Evolutionary conservation across 2,797 vertebrate genomes (phyloP).

Genomic region (Halcyon leucocephala): DNA sequence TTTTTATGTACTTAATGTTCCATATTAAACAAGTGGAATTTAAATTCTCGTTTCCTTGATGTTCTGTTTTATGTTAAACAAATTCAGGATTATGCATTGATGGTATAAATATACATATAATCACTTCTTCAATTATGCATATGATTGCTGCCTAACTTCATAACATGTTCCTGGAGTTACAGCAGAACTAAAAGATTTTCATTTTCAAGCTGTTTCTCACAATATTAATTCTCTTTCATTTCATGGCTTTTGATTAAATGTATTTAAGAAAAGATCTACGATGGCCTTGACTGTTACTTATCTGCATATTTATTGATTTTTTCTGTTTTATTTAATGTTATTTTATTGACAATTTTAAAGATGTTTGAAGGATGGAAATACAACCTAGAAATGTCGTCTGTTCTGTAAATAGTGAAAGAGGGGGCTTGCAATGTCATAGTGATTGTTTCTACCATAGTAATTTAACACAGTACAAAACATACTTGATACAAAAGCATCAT

Average conservation of each 20-base stretch:
- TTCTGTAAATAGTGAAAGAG: slow-evolving; percentile 8
- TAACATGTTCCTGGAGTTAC: slow-evolving; percentile 62
- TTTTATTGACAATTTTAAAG: slow-evolving; percentile 28
- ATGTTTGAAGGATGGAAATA: slow-evolving; percentile 20
- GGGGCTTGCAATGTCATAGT: background rate
- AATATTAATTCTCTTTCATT: slow-evolving; percentile 58
- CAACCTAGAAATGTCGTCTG: slow-evolving; percentile 24
- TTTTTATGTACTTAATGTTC: slow-evolving; percentile 62
- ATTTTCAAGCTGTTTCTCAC: slow-evolving; percentile 61
- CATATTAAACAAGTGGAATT: slow-evolving; percentile 69
- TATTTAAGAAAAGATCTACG: slow-evolving; percentile 13
- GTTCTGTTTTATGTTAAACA: slow-evolving; percentile 76
- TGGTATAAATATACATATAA: slow-evolving; percentile 77
- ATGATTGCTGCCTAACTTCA: slow-evolving; percentile 70
- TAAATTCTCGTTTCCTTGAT: slow-evolving; percentile 70
- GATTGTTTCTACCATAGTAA: background rate
- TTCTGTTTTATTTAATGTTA: slow-evolving; percentile 34
- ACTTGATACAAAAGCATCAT: background rate
- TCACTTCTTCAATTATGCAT: slow-evolving; percentile 76
- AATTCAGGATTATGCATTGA: slow-evolving; percentile 71
- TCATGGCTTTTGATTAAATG: background rate
- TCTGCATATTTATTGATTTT: slow-evolving; percentile 2
- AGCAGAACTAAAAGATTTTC: slow-evolving; percentile 66
- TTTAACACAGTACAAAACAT: background rate
- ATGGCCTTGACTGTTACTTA: slow-evolving; percentile 18